A percentile compares a stretch with the other conserved stretches of the same genome.
Conservation (phyloP, 2,888 invertebrate species). For the Axea sp. region DNA sequence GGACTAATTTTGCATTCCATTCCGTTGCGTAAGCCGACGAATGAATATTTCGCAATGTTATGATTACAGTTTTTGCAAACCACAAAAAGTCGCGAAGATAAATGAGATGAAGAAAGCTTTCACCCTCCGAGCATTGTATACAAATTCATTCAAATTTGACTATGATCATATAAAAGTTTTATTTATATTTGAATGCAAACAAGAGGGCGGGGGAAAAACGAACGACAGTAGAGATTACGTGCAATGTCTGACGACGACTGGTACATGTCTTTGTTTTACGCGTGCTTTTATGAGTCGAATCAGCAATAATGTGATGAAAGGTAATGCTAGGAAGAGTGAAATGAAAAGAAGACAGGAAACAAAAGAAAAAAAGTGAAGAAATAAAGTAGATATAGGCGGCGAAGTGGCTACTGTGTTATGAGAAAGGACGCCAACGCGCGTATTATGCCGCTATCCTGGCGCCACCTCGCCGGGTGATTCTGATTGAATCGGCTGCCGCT, state of each 20-base stretch:
- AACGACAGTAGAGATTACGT: conserved; percentile 4
- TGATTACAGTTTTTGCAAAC: too few species aligned
- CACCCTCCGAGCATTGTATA: conserved; percentile 37
- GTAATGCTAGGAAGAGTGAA: conserved; percentile 54
- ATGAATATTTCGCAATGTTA: too few species aligned
- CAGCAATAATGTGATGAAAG: conserved; percentile 51
- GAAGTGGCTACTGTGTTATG: conserved; percentile 64
- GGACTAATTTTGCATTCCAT: too few species aligned
- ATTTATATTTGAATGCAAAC: conserved; percentile 7
- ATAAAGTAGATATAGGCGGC: conserved; percentile 58
- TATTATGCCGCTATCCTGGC: conserved; percentile 68
- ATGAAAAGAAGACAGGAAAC: conserved; percentile 54
- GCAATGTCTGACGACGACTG: conserved; percentile 41
- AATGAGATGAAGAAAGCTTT: conserved; percentile 20
- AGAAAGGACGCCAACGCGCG: conserved; percentile 66
- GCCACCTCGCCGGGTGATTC: conserved; percentile 71
- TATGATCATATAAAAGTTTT: conserved; percentile 15
- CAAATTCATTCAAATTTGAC: conserved; percentile 48
- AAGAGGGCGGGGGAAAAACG: neutral
- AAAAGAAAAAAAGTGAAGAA: conserved; percentile 32
- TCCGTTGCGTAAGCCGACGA: too few species aligned
- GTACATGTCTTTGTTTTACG: conserved; percentile 45
- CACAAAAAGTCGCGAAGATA: conserved; percentile 18
- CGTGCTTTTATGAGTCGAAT: conserved; percentile 17
- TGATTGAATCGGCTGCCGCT: conserved; percentile 71